A percentile compares a stretch with the other conserved stretches of the same genome.
These are phyloP conservation scores for Anguilla japonica DNA, from an alignment of 2,113 vertebrate genomes.

Conservation along the genomic window DNA sequence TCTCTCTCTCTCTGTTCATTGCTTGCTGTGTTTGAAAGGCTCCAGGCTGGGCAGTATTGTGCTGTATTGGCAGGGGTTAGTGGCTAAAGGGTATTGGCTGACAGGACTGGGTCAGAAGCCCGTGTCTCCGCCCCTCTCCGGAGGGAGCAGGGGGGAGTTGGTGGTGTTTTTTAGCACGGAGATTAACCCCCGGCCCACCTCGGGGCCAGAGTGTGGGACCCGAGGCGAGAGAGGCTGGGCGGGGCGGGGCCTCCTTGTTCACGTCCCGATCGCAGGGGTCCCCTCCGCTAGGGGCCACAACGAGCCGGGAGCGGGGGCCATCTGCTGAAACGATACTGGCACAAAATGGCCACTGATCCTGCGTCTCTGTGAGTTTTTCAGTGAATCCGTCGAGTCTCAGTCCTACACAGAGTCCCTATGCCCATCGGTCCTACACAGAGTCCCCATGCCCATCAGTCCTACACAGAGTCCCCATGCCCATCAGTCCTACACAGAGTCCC, in stretches of 20 bases:
- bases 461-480: too few relatives aligned
- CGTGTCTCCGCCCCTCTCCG: not conserved
- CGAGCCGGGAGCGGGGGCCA: too few relatives aligned
- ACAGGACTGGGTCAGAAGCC: not conserved
- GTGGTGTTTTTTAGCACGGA: constrained; percentile 54
- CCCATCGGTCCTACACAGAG: too few relatives aligned
- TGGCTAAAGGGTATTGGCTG: constrained; percentile 19
- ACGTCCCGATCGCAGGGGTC: not conserved
- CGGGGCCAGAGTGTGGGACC: constrained; percentile 7
- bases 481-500: too few relatives aligned
- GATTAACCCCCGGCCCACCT: constrained; percentile 55
- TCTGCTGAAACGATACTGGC: not conserved
- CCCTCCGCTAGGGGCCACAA: not conserved
- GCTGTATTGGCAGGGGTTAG: not conserved
- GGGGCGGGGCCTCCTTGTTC: constrained; percentile 12
- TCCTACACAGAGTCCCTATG: too few relatives aligned
- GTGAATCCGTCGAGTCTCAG: too few relatives aligned
- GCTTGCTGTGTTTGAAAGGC: not conserved
- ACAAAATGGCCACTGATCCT: too few relatives aligned
- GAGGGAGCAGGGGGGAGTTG: constrained; percentile 35
- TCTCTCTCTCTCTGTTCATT: not conserved
- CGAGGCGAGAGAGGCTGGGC: constrained; percentile 43
- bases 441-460: too few relatives aligned
- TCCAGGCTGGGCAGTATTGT: not conserved
- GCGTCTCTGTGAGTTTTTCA: too few relatives aligned